Evolutionary conservation across 2,888 invertebrate species (phyloP), one percentile per base, ranked within the genome.

Genomic region (Alcis repandata): DNA sequence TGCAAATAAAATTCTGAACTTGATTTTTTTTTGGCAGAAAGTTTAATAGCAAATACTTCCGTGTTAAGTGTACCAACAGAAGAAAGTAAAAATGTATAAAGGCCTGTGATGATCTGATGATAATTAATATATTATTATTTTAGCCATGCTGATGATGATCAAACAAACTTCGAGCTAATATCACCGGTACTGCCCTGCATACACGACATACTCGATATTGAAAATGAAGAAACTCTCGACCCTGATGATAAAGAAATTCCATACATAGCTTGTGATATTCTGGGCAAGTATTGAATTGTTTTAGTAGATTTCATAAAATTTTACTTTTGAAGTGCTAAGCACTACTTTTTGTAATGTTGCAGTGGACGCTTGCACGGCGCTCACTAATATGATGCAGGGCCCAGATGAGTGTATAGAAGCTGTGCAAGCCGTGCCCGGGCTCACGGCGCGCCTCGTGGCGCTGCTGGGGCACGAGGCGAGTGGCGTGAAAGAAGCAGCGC

Each of bases 361-460:
- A 38, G 38, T n/a, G 38, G 38, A 38, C 7, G 38, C 38, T 38
- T 38, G 38, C 38, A 38, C 38, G 38, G 38, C 38, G 38, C 38
- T 38, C 6, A 13, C n/a, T 1, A 38, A n/a, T 3, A n/a, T 38
- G n/a, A 38, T 38, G 38, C 38, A 6, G 0, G 38, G 38, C 3
- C 38, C 38, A 3, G 38, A 38, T 3, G n/a, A 38, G 38, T 38
- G 38, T 38, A 38, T 38, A 38, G n/a, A 38, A n/a, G 38, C 38
- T 1, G 38, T 38, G 6, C 38, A 38, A 6, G n/a, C 4, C 15
- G 38, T 38, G 38, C n/a, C 2, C 2, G 38, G 38, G 13, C 38
- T 38, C 38, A 38, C 38, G 38, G 15, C 38, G 38, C 38, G 38
- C 38, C 38, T 38, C 38, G 38, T 38, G 38, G 38, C 1, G n/a